Evolutionary conservation across 1,140 invertebrate species (phyloP).

Genomic region (Formica exsecta): DNA sequence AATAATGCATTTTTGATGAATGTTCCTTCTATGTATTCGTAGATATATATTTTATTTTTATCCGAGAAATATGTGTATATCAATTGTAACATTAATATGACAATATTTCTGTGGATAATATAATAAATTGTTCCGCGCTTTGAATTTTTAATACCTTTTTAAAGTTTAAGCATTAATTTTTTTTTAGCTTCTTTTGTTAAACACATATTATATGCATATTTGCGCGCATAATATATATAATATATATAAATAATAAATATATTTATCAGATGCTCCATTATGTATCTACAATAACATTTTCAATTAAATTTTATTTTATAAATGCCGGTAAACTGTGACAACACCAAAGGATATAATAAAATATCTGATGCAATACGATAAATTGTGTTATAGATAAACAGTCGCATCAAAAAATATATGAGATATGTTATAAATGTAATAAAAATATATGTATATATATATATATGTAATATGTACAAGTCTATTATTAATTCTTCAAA

Average conservation of each 20-base stretch:
- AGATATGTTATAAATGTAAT: background rate
- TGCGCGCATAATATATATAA: background rate
- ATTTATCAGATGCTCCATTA: background rate
- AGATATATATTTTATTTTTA: background rate
- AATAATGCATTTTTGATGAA: background rate
- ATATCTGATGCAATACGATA: background rate
- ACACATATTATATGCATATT: background rate
- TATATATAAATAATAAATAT: background rate
- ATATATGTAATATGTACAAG: too few species aligned
- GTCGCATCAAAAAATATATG: background rate
- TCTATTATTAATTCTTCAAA: background rate
- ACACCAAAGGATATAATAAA: background rate
- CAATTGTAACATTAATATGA: background rate
- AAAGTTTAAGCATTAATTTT: slow-evolving; percentile 16
- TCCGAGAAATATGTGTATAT: background rate
- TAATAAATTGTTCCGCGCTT: background rate
- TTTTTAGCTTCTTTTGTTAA: background rate
- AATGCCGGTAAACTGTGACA: too few species aligned
- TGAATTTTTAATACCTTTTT: background rate
- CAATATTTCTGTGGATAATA: background rate
- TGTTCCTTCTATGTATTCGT: background rate
- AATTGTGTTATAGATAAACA: background rate
- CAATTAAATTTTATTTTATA: slow-evolving; percentile 3
- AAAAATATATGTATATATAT: background rate
- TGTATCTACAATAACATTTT: background rate